phyloP scores from a whole-genome alignment of 2,888 invertebrate species.

The Mellilla xanthometata region DNA sequence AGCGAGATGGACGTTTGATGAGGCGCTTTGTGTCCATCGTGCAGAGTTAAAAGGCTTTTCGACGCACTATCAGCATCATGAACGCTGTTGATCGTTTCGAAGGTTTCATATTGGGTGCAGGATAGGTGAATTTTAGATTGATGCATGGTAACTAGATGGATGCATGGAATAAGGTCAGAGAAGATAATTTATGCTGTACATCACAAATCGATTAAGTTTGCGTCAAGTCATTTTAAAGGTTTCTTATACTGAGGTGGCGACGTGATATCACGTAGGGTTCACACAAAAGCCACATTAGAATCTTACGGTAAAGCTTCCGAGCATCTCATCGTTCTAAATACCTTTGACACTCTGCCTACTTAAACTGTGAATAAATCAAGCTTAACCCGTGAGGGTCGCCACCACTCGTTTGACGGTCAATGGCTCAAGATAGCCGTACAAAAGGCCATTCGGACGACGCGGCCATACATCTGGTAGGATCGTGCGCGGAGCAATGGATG shows the following conservation, averaged over 20 bases:
- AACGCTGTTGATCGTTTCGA: constrained; percentile 10
- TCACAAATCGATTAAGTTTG: too few species aligned
- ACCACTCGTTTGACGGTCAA: constrained; percentile 41
- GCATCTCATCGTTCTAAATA: constrained; percentile 22
- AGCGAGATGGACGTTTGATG: constrained; percentile 81
- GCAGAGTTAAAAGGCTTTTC: constrained; percentile 67
- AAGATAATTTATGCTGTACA: too few species aligned
- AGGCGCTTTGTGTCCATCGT: constrained; percentile 77
- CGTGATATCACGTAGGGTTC: not conserved
- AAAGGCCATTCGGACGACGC: constrained; percentile 35
- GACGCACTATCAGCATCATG: constrained; percentile 56
- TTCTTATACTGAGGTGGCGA: too few species aligned
- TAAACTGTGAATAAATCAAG: constrained; percentile 33
- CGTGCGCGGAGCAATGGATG: constrained; percentile 69
- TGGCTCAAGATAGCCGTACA: constrained; percentile 49
- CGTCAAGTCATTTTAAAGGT: too few species aligned
- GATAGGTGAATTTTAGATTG: not conserved
- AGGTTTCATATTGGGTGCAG: constrained; percentile 25
- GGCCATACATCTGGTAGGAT: constrained; percentile 69
- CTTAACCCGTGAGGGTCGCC: constrained; percentile 32
- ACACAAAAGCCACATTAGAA: constrained; percentile 39
- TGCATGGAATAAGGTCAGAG: too few species aligned
- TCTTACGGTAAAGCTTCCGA: constrained; percentile 34
- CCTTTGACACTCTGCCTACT: constrained; percentile 22
- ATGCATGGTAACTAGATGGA: too few species aligned